Evolutionary conservation across 2,797 vertebrate species (phyloP), one percentile per base, ranked within the genome.

Genomic region (Tragopan temminckii): DNA sequence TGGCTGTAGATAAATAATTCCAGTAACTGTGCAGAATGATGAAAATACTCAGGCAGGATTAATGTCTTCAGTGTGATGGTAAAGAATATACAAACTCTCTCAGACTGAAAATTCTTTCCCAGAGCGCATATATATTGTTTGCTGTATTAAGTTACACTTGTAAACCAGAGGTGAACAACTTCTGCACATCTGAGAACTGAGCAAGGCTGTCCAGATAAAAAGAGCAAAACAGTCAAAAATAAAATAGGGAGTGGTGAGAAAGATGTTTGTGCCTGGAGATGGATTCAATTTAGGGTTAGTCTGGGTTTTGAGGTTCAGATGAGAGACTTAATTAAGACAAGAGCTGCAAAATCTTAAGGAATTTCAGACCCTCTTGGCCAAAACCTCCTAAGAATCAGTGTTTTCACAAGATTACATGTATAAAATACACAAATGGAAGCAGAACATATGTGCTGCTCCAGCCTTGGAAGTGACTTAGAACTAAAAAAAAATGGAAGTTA

Each of bases 21-120:
- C 63, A 81, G 52, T 81, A 90, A 72, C 77, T 76, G 33, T 79
- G 67, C 33, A 74, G 77, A 84, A 88, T 86, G 87, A 88, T 91
- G 74, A 92, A 93, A 94, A 84, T 53, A 85, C 63, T 61, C 50
- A 85, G 57, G 29, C 27, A 58, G 35, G 52, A 84, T 67, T 95
- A 89, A 63, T 70, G 68, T 83, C 76, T 85, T 89, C 33, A n/a
- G 27, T 42, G 57, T 70, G 85, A 77, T 40, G 61, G 29, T 29
- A 84, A 89, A 90, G 76, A 77, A 76, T 61, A 70, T 24, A 63
- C 59, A 72, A 92, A 20, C 20, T 48, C 42, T 75, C 31, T n/a
- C 29, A 72, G 8, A 31, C 9, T 18, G 87, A 80, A 36, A 76
- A 76, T 72, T 67, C 40, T 53, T 89, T 76, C 70, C 46, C n/a